Evolutionary conservation across 2,888 invertebrate genomes (phyloP), one percentile per base, ranked within the genome.

Genomic region (Rhimphoctona megacephalus): DNA sequence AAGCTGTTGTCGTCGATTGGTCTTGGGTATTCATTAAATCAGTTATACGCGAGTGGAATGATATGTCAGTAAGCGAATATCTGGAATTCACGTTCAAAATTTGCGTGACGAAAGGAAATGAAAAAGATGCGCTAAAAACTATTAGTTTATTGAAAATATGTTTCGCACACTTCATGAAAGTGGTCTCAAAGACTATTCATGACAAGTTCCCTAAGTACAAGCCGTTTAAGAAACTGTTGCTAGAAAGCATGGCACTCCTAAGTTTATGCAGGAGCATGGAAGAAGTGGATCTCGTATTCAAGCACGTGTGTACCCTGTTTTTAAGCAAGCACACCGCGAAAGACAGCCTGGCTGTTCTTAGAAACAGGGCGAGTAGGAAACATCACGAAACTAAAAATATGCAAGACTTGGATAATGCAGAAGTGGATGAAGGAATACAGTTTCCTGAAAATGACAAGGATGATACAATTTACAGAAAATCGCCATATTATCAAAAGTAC

Each of bases 161-260:
- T 43, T 88, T 74, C 78, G 85, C 82, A 14, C 85, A 89, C 70
- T 81, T 88, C 5, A 85, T 87, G 82, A 78, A 87, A 25, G 73
- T 81, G 14, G 76, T 88, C 11, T 33, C 85, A 8, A 76, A 54
- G 22, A 67, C 25, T 1, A 78, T 85, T 0, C 57, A 82, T 11
- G 86, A 64, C 1, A 69, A 74, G 17, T 85, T 54, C 57, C 76
- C 74, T 14, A 30, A 85, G 17, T 43, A 73, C 17, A 72, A 77
- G 14, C 11, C 30, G 19, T 66, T 79, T 1, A 89, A 87, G 78
- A 33, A 57, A 0, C 70, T 88, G 17, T 11, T 88, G 52, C 76
- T 89, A 66, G 87, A 90, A 82, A 86, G 83, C 39, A 86, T 86
- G 61, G 78, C 81, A 11, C 49, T 88, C 9, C 33, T 89, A 54